Conservation (phyloP, 2,888 invertebrate species). For the Drosophila yooni region DNA sequence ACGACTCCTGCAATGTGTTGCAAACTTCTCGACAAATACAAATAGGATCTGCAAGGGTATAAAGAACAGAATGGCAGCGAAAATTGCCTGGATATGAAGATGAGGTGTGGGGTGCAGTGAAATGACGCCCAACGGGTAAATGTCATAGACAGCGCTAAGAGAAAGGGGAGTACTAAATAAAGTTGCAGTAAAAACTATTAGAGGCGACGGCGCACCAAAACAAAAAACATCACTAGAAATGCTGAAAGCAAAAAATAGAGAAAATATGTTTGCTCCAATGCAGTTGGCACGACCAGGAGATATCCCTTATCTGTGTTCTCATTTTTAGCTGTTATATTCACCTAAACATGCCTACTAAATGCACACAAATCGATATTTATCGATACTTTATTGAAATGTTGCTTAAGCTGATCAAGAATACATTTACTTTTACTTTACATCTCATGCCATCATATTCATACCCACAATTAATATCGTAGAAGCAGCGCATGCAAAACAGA, state of each 20-base stretch:
- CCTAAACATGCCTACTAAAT: neutral
- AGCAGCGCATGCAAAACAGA: constrained; percentile 5
- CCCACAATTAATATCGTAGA: neutral
- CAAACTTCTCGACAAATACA: neutral
- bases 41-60: neutral
- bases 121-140: constrained; percentile 20
- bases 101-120: constrained; percentile 1
- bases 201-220: constrained; percentile 37
- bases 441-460: neutral
- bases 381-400: neutral
- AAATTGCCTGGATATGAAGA: constrained; percentile 60
- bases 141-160: constrained; percentile 36
- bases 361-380: neutral
- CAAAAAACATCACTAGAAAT: constrained; percentile 57
- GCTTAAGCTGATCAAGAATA: neutral
- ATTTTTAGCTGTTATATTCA: neutral
- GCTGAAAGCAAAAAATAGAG: constrained; percentile 33
- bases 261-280: neutral
- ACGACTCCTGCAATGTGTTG: neutral
- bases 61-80: constrained; percentile 23
- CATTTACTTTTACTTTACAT: neutral
- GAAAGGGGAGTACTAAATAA: constrained; percentile 61
- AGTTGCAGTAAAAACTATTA: constrained; percentile 74
- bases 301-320: neutral
- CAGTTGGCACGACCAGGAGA: neutral